Base-by-base conservation (phyloP, 2,888 invertebrate species). In the Epinotia nisella region DNA sequence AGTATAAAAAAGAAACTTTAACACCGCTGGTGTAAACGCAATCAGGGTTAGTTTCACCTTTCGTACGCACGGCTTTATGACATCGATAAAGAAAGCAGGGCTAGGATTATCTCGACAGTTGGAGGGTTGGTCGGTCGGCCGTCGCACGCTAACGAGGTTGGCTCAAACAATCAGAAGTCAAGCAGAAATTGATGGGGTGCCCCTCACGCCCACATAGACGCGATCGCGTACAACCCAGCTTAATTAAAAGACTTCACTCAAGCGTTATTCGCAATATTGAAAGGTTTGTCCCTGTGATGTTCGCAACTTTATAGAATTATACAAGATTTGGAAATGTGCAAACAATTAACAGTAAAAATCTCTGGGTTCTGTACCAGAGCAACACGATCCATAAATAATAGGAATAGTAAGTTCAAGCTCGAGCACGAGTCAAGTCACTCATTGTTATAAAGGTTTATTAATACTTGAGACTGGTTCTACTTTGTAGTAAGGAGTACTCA, bases 161-260 rank as follows among this genome's bases (percentile, higher is more conserved):
- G 81, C 81, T 87, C 87, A 87, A 89, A 90, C 90, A 90, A 90
- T 89, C 89, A 88, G 87, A 85, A 88, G 87, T 87, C 84, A 85
- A 87, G 86, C 87, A 87, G 86, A 89, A 88, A 90, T 89, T 88
- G 89, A 89, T 89, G 85, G 86, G 85, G 84, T 80, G 83, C 83
- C 81, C 81, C 78, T 78, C 80, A 80, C 84, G 79, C 82, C 82
- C 83, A 75, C 80, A 80, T 79, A 79, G 82, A 79, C 79, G 81
- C 78, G 76, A 81, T 78, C 80, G 81, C 79, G 81, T 78, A 79
- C 81, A 78, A 79, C 78, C 82, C 82, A 79, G 81, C 83, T 91
- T 92, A 93, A 92, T 92, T 92, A 92, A 92, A 92, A 92, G 89
- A 87, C 90, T 91, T 90, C 90, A 90, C 83, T 92, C 89, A 89